Evolutionary conservation across 2,888 invertebrate genomes (phyloP).

Genomic region (Aporophyla nigra): DNA sequence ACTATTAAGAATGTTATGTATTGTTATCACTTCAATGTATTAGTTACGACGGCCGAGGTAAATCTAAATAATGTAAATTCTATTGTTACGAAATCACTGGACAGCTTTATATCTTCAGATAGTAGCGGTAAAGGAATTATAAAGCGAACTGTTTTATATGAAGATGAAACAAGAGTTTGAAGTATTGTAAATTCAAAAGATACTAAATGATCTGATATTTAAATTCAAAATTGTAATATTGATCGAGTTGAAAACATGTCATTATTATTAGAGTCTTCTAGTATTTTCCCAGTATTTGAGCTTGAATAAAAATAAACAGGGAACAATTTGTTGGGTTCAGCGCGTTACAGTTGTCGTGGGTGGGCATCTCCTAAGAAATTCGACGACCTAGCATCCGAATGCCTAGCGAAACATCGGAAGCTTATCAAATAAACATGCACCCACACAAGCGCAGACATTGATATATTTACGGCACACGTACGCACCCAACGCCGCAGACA

Average conservation of each 20-base stretch:
- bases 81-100: constrained; percentile 14
- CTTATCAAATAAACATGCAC: constrained; percentile 89
- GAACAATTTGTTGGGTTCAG: constrained; percentile 40
- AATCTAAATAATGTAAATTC: constrained; percentile 22
- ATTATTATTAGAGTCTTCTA: neutral
- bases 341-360: constrained; percentile 73
- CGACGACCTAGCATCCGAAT: constrained; percentile 85
- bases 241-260: neutral
- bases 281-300: constrained; percentile 15
- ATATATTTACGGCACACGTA: constrained; percentile 85
- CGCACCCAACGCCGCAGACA: constrained; percentile 87
- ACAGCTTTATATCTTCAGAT: neutral
- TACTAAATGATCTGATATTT: neutral
- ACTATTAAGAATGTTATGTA: constrained; percentile 32
- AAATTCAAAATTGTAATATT: neutral
- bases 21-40: constrained; percentile 24
- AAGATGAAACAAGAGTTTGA: neutral
- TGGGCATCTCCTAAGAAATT: constrained; percentile 84
- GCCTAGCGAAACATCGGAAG: constrained; percentile 87
- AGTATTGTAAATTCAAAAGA: neutral
- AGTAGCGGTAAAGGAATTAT: neutral
- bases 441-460: constrained; percentile 81
- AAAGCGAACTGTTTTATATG: neutral
- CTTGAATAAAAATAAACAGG: constrained; percentile 21
- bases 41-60: constrained; percentile 4